A percentile compares a stretch with the other conserved stretches of the same genome.
These are phyloP conservation scores for Eupristina koningsbergeri DNA, from an alignment of 1,140 invertebrate genomes.

Conservation along the genomic window DNA sequence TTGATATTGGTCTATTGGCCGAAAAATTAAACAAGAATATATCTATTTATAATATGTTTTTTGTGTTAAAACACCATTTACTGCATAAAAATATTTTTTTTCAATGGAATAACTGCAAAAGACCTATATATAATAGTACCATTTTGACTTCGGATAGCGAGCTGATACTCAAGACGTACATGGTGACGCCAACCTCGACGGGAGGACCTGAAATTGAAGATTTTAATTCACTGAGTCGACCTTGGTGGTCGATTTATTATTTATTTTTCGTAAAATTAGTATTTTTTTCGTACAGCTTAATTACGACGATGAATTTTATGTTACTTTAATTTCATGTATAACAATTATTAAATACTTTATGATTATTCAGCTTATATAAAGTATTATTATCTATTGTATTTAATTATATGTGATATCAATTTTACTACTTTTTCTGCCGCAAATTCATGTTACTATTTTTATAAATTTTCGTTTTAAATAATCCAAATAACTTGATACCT, in stretches of 20 bases:
- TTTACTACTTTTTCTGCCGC: background rate
- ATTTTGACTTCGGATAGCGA: constrained; percentile 99
- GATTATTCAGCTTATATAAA: constrained; percentile 11
- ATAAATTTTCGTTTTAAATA: background rate
- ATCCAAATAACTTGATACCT: background rate
- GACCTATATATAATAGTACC: constrained; percentile 83
- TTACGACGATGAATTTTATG: constrained; percentile 23
- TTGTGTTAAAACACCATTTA: background rate
- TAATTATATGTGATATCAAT: background rate
- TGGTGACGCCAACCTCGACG: constrained; percentile 96
- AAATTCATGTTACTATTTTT: constrained; percentile 35
- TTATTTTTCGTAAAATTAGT: constrained; percentile 38
- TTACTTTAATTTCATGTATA: background rate
- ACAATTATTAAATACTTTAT: background rate
- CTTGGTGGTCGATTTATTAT: constrained; percentile 64
- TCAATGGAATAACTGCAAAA: constrained; percentile 72
- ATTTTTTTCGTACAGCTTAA: constrained; percentile 34
- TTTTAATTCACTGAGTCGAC: constrained; percentile 72
- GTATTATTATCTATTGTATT: constrained; percentile 3
- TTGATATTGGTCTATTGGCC: background rate
- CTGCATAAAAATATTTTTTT: constrained; percentile 51
- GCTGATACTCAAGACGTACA: constrained; percentile 98
- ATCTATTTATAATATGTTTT: constrained; percentile 8
- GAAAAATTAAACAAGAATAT: constrained; percentile 2
- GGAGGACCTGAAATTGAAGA: constrained; percentile 88